Evolutionary conservation across 2,797 vertebrate genomes (phyloP).

Genomic region (Myotis vivesi): DNA sequence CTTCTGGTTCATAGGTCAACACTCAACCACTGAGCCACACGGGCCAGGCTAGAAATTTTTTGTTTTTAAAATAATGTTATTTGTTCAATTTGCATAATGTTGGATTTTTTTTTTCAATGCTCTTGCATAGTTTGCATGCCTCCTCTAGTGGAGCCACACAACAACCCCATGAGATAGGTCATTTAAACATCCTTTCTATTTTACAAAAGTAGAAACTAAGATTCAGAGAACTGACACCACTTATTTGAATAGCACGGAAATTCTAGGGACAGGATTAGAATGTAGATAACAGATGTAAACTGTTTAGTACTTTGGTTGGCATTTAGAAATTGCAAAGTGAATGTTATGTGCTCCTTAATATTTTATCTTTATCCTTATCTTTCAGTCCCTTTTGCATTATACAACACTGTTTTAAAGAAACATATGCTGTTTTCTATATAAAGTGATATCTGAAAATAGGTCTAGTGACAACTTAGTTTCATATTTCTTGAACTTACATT

Average conservation of each 20-base stretch:
- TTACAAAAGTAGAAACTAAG: neutral
- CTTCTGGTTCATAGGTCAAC: too few species aligned
- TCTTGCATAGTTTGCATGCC: neutral
- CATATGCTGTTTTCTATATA: neutral
- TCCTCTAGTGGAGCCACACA: neutral
- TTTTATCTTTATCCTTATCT: neutral
- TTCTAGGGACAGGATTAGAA: neutral
- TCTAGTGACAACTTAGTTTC: neutral
- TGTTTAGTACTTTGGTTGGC: neutral
- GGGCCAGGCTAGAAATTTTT: neutral
- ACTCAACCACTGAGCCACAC: too few species aligned
- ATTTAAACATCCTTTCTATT: neutral
- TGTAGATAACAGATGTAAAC: neutral
- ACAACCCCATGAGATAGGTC: neutral
- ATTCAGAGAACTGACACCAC: neutral
- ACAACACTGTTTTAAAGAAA: neutral
- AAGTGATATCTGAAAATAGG: neutral
- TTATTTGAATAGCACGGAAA: neutral
- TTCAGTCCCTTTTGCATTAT: neutral
- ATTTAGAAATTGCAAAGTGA: slow-evolving; percentile 28
- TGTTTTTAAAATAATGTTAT: neutral
- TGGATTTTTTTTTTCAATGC: neutral
- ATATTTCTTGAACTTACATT: slow-evolving; percentile 23
- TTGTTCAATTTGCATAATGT: neutral
- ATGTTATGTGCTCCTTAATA: neutral